These are phyloP conservation scores for Temnothorax ravouxi DNA, from an alignment of 2,888 invertebrate genomes.

Conservation along the genomic window DNA sequence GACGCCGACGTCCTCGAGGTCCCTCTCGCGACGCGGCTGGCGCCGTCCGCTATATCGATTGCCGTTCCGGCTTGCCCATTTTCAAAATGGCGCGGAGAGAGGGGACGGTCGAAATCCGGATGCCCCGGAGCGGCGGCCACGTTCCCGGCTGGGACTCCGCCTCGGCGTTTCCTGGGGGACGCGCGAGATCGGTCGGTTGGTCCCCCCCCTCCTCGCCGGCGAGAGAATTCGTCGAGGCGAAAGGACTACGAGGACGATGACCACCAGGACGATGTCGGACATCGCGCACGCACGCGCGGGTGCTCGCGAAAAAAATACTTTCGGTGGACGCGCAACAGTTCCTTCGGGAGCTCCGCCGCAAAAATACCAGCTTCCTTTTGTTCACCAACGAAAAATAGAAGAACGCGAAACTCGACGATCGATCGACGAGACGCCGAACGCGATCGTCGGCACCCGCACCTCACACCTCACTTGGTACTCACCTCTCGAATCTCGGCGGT, in stretches of 20 bases:
- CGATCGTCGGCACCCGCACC: slow-evolving; percentile 11
- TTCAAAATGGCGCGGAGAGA: slow-evolving; percentile 84
- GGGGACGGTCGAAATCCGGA: slow-evolving; percentile 69
- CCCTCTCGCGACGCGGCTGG: slow-evolving; percentile 62
- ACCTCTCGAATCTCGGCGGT: slow-evolving; percentile 27
- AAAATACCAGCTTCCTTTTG: background rate
- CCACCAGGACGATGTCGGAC: background rate
- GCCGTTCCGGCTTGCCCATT: slow-evolving; percentile 78
- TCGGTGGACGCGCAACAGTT: slow-evolving; percentile 41
- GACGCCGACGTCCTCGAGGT: slow-evolving; percentile 42
- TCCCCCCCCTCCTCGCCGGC: background rate
- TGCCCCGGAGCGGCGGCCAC: slow-evolving; percentile 36
- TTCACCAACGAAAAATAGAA: background rate
- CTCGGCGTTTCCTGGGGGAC: slow-evolving; percentile 5
- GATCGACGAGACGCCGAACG: background rate
- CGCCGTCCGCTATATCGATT: slow-evolving; percentile 82
- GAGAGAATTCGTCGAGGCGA: slow-evolving; percentile 11
- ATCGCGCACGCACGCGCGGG: background rate
- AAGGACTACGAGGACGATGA: background rate
- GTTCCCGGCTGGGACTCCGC: background rate
- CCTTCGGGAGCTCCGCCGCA: background rate
- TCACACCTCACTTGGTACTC: slow-evolving; percentile 11
- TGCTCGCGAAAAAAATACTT: slow-evolving; percentile 1
- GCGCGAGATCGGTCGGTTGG: background rate
- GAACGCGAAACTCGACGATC: slow-evolving; percentile 2